Percentiles rank a stretch among this genome's conserved stretches.
These are phyloP conservation scores for Laothoe populi DNA, from an alignment of 2,888 invertebrate species.

Conservation along the genomic window DNA sequence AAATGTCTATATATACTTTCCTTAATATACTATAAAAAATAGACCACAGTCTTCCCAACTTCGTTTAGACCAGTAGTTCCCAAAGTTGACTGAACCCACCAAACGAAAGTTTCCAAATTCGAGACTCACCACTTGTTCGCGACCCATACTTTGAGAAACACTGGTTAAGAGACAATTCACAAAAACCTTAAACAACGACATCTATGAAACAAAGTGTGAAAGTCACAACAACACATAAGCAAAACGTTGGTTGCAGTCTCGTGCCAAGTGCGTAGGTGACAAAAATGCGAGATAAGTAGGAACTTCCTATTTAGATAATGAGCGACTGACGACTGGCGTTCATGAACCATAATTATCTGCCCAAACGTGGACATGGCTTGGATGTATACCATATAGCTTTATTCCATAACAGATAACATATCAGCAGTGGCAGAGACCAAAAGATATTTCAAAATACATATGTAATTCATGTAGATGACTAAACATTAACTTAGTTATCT, in stretches of 20 bases:
- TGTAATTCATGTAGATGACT: too few relatives aligned
- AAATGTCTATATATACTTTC: too few relatives aligned
- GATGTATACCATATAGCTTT: neutral
- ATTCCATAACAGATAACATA: neutral
- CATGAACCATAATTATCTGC: conserved; percentile 29
- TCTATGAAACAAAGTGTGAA: conserved; percentile 5
- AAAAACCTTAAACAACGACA: neutral
- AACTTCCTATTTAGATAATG: conserved; percentile 73
- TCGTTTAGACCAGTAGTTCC: too few relatives aligned
- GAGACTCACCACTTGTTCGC: too few relatives aligned
- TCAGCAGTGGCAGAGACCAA: neutral
- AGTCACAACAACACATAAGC: neutral
- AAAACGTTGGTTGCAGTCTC: conserved; percentile 7
- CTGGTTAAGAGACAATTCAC: too few relatives aligned
- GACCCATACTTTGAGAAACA: too few relatives aligned
- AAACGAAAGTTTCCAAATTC: too few relatives aligned
- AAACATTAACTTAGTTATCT: too few relatives aligned
- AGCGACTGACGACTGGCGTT: conserved; percentile 43
- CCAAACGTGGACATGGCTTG: conserved; percentile 22
- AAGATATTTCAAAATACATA: too few relatives aligned
- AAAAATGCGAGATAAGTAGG: conserved; percentile 68
- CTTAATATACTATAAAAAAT: too few relatives aligned
- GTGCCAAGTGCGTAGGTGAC: conserved; percentile 51
- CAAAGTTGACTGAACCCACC: too few relatives aligned
- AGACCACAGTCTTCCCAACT: too few relatives aligned